phyloP scores from a whole-genome alignment of 2,113 vertebrate species.

The Oostethus manadensis region DNA sequence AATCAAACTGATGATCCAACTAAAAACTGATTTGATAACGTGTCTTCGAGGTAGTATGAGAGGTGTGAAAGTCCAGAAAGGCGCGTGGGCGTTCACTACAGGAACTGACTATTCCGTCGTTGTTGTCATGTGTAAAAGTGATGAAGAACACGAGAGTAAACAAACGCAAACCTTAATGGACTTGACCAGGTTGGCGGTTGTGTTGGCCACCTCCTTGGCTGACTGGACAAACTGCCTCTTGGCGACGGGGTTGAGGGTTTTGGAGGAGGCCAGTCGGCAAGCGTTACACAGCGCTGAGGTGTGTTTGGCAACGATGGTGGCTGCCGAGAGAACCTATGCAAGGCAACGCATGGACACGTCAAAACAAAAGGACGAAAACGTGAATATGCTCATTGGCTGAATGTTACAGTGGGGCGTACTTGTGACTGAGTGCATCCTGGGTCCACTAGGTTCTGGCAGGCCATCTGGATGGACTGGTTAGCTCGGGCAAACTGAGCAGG shows the following conservation, averaged over 20 bases:
- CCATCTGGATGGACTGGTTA: slow-evolving; percentile 98
- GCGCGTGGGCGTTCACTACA: no score
- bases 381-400: background rate
- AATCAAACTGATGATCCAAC: no score
- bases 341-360: background rate
- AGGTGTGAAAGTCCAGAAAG: no score
- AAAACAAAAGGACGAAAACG: background rate
- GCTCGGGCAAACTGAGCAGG: slow-evolving; percentile 94
- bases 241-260: slow-evolving; percentile 89
- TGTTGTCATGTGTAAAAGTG: background rate
- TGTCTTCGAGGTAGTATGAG: no score
- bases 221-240: slow-evolving; percentile 98
- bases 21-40: no score
- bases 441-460: slow-evolving; percentile 94
- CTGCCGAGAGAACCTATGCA: slow-evolving; percentile 89
- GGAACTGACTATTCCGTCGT: no score
- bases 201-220: slow-evolving; percentile 97
- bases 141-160: background rate
- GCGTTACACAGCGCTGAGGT: slow-evolving; percentile 95
- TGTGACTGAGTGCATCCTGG: slow-evolving; percentile 94
- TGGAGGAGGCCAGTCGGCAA: slow-evolving; percentile 90
- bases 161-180: slow-evolving; percentile 85
- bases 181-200: slow-evolving; percentile 95
- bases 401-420: slow-evolving; percentile 59
- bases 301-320: slow-evolving; percentile 96